Base-by-base conservation (phyloP, 2,888 invertebrate species). In the Tinea trinotella region DNA sequence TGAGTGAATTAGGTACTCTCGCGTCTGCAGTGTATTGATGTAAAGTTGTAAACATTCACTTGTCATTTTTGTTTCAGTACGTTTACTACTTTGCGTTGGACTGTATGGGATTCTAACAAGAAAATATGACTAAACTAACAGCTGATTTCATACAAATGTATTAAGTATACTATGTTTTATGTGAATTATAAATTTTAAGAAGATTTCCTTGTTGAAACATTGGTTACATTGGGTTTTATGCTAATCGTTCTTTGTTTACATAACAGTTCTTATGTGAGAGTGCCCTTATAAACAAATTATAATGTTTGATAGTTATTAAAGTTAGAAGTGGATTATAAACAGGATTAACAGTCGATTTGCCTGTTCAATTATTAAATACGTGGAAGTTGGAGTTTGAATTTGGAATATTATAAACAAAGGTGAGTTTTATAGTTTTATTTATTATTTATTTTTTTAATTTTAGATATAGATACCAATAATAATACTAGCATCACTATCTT, bases 11-110 rank as follows among this genome's bases (percentile, higher is more conserved):
- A 73, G 58, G 57, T 63, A 65, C 64, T 58, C 63, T 63, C 64
- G 66, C 71, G 71, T 70, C 74, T 77, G 72, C 72, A 71, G 62
- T 66, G 70, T 79, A 79, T 78, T 75, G 76, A 80, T 79, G 81
- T 83, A 80, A 82, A 82, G 76, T 80, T 79, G 81, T 83, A 80
- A 82, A 82, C 79, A 81, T 74, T 74, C 71, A 66, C 70, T 73
- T 76, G 76, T 76, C 75, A 76, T 71, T 17, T 75, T 68, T 67
- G 65, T 77, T 83, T 74, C 78, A 80, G 80, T 80, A 74, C 74
- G 76, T 76, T 77, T 73, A 65, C 67, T 71, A 64, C 7, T 9
- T 6, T n/a, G 6, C 19, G n/a, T 35, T 9, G 35, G 68, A 71
- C 66, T 67, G 71, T 67, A 70, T 70, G 67, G 65, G 65, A 67